Conservation (phyloP, 2,797 vertebrate genomes). For the Erithacus rubecula region DNA sequence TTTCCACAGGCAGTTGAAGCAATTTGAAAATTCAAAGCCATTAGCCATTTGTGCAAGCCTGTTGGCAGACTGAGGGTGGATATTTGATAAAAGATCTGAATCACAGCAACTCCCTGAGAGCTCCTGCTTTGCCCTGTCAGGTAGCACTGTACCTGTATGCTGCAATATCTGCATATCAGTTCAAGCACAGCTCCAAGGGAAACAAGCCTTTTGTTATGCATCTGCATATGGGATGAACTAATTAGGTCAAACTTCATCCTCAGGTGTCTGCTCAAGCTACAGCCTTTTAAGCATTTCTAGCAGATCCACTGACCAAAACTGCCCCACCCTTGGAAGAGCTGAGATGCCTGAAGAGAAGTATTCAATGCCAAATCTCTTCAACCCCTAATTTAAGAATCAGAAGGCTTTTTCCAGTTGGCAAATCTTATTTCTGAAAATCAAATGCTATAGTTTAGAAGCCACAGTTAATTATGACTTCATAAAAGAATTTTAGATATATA, state of each 20-base stretch:
- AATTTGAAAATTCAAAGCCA: neutral
- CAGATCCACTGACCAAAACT: neutral
- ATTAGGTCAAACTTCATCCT: neutral
- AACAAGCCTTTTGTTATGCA: neutral
- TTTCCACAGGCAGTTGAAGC: neutral
- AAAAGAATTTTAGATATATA: neutral
- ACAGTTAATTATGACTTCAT: neutral
- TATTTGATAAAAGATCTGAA: neutral
- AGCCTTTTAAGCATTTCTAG: neutral
- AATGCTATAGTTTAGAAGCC: neutral
- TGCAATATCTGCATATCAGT: neutral
- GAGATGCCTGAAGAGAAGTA: neutral
- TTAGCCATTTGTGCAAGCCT: neutral
- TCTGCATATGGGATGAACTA: neutral
- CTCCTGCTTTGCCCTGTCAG: neutral
- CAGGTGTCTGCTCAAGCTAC: neutral
- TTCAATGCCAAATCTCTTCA: neutral
- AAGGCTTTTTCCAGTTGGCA: rapidly evolving
- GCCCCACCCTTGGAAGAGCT: neutral
- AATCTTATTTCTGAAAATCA: neutral
- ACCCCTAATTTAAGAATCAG: neutral
- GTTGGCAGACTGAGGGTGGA: neutral
- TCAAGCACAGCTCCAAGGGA: neutral
- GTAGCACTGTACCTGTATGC: rapidly evolving
- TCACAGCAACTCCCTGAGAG: neutral